Percentiles rank a stretch among this genome's conserved stretches.
Evolutionary conservation across 2,113 vertebrate genomes (phyloP).

Genomic region (Saccopteryx leptura): DNA sequence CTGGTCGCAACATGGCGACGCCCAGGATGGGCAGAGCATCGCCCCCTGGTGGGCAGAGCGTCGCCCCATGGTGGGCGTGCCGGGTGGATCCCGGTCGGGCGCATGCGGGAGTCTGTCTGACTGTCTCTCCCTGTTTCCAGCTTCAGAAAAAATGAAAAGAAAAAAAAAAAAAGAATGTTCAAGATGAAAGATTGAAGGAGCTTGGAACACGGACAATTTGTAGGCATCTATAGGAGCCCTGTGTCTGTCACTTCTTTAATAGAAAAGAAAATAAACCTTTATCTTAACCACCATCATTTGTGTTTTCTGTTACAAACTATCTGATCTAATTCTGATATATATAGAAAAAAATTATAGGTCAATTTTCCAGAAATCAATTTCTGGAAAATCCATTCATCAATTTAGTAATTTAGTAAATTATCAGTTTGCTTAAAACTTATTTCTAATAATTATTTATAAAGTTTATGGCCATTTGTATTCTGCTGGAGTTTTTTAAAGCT

Average conservation of each 20-base stretch:
- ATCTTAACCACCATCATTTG: background rate
- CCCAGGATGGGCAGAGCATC: too few species aligned
- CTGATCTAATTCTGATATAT: background rate
- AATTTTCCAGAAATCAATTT: constrained; percentile 36
- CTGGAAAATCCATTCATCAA: background rate
- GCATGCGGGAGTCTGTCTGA: too few species aligned
- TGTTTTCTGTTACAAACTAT: background rate
- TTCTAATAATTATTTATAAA: background rate
- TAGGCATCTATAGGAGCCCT: background rate
- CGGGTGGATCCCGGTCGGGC: too few species aligned
- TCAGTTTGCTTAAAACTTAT: background rate
- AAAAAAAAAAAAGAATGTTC: background rate
- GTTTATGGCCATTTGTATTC: background rate
- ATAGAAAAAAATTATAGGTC: background rate
- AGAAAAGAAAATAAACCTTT: background rate
- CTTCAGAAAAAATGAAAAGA: too few species aligned
- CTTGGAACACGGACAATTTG: background rate
- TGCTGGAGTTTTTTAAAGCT: background rate
- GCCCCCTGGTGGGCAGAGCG: too few species aligned
- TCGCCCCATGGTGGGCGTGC: too few species aligned
- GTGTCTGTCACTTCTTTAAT: background rate
- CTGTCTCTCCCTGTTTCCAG: too few species aligned
- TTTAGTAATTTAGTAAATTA: background rate
- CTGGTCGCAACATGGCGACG: too few species aligned
- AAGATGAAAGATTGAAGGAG: background rate